Base-by-base conservation (phyloP, 2,888 invertebrate genomes). In the Linnaemya vulpina region DNA sequence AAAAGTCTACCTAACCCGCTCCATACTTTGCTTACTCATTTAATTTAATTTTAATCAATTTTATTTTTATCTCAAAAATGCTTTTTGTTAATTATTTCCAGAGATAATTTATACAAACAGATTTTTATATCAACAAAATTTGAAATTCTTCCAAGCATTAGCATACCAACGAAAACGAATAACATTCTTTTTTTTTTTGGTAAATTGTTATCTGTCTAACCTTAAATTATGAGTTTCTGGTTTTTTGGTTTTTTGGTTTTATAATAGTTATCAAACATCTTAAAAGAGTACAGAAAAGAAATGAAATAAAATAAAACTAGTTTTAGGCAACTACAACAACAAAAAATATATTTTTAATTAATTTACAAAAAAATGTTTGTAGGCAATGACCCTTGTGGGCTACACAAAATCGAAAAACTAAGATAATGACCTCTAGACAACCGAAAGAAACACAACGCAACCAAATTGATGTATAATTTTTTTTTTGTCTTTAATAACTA, bases 331-430 rank as follows among this genome's bases (percentile, higher is more conserved):
- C 49, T 22, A 20, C 30, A 30, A 5, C 30, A 30, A 30, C 30
- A 30, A 30, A 2, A 30, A 3, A 30, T 3, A 49, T 49, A 67
- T 17, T 22, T 43, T 20, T 15, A 63, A 76, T 25, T 17, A 35
- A 65, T 55, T 63, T 22, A n/a, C 55, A 58, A n/a, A 65, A 65
- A 68, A 74, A 63, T 78, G 63, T 78, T 71, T 75, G 60, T 82
- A 82, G 78, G 38, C 82, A 85, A 82, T 82, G 75, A 85, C 85
- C 85, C 78, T 71, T 79, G 20, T 63, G 70, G 58, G 70, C 74
- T 63, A 62, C 15, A 51, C 40, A 67, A 78, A 55, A 74, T 43
- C 46, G 20, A 71, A 55, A n/a, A 75, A 30, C 58, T 25, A 43
- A 83, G 58, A 85, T 81, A 85, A 82, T 82, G 55, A 81, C 74